Evolutionary conservation across 2,888 invertebrate species (phyloP).

Genomic region (Coronaproctus castanopsis): DNA sequence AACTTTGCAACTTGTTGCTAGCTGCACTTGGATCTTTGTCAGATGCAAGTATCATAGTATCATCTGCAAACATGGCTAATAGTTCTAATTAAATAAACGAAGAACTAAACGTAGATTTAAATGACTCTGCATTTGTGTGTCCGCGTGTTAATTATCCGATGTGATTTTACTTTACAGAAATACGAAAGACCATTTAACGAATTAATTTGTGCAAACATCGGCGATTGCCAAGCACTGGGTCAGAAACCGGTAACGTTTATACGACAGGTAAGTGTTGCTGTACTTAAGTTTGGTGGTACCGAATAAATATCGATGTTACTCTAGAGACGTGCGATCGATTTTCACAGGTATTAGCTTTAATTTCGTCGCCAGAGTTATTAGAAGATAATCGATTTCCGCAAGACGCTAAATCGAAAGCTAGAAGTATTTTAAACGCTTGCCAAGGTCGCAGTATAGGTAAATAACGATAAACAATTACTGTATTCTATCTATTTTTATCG

Average conservation of each 20-base stretch:
- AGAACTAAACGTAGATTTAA: no score
- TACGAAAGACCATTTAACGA: constrained; percentile 69
- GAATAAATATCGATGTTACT: not conserved
- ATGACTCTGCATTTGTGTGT: no score
- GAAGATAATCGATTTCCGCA: constrained; percentile 50
- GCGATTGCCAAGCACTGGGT: constrained; percentile 97
- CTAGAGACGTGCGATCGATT: no score
- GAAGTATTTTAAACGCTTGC: constrained; percentile 41
- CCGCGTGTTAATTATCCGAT: no score
- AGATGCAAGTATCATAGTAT: no score
- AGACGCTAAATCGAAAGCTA: constrained; percentile 63
- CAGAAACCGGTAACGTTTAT: constrained; percentile 86
- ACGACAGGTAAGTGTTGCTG: constrained; percentile 48
- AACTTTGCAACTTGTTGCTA: no score
- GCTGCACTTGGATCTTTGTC: no score
- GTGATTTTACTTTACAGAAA: constrained; percentile 40
- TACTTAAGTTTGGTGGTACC: not conserved
- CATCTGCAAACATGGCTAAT: no score
- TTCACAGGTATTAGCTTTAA: constrained; percentile 52
- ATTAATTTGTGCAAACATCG: constrained; percentile 92
- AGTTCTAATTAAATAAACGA: no score
- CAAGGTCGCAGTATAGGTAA: constrained; percentile 53
- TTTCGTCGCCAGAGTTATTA: constrained; percentile 50
- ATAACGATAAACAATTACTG: no score
- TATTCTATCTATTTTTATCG: no score